phyloP scores from a whole-genome alignment of 1,140 invertebrate species.

The Callitettix versicolor region DNA sequence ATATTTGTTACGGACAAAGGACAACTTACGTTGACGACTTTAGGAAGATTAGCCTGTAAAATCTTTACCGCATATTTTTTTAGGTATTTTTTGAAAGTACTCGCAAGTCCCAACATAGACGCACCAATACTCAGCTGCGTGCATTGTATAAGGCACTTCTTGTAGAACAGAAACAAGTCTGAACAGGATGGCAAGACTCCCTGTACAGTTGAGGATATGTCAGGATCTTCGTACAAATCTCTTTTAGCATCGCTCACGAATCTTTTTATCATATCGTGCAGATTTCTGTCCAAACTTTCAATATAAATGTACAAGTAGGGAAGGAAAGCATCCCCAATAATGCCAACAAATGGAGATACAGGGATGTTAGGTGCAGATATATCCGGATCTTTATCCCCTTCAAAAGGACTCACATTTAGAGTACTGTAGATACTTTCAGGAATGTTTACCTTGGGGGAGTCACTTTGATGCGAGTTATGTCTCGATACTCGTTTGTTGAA shows the following conservation, averaged over 20 bases:
- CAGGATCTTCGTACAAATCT: slow-evolving; percentile 23
- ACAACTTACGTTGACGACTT: too few species aligned
- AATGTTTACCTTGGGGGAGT: slow-evolving; percentile 19
- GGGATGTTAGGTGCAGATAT: slow-evolving; percentile 31
- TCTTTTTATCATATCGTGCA: slow-evolving; percentile 40
- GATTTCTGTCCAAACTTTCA: slow-evolving; percentile 71
- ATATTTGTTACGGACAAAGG: slow-evolving; percentile 29
- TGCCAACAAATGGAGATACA: slow-evolving; percentile 59
- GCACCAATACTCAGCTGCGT: slow-evolving; percentile 83
- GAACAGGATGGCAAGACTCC: slow-evolving; percentile 79
- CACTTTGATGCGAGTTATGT: slow-evolving; percentile 19
- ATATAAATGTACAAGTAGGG: slow-evolving; percentile 89
- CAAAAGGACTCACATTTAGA: slow-evolving; percentile 9
- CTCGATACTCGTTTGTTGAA: slow-evolving; percentile 24
- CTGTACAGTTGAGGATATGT: slow-evolving; percentile 18
- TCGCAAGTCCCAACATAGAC: slow-evolving; percentile 76
- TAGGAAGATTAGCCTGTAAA: slow-evolving; percentile 79
- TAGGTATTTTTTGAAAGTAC: slow-evolving; percentile 90
- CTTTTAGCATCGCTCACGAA: slow-evolving; percentile 54
- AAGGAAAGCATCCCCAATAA: slow-evolving; percentile 87
- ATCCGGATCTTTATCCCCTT: slow-evolving; percentile 24
- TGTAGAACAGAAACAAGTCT: slow-evolving; percentile 86
- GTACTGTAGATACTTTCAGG: background rate
- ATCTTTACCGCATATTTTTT: slow-evolving; percentile 83
- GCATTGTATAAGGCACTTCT: slow-evolving; percentile 95